Conservation (phyloP, 2,888 invertebrate genomes). For the Epinotia demarniana region DNA sequence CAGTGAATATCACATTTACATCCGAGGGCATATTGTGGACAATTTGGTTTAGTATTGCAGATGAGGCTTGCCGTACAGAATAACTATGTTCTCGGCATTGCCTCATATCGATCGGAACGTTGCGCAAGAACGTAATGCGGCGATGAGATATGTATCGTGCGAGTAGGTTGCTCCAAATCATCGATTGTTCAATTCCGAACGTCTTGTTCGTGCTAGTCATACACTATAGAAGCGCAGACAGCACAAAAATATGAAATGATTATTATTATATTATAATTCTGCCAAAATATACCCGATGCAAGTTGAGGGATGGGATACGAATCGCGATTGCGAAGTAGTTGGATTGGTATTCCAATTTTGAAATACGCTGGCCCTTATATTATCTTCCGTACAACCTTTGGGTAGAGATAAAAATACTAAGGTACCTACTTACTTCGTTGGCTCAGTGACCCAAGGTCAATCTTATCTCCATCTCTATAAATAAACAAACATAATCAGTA, state of each 20-base stretch:
- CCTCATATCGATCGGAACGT: conserved; percentile 30
- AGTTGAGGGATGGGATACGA: background rate
- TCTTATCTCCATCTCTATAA: too few relatives aligned
- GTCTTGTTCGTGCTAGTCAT: conserved; percentile 7
- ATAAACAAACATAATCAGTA: too few relatives aligned
- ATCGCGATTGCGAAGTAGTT: background rate
- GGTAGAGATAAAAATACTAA: too few relatives aligned
- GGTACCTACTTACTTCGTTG: too few relatives aligned
- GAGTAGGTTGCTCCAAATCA: conserved; percentile 46
- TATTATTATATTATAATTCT: background rate
- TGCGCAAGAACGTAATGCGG: conserved; percentile 41
- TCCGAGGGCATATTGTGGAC: background rate
- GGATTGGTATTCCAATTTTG: background rate
- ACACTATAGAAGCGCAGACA: background rate
- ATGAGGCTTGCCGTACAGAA: conserved; percentile 9
- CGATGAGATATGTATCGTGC: conserved; percentile 46
- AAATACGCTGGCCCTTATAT: background rate
- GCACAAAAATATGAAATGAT: background rate
- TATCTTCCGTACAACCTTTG: background rate
- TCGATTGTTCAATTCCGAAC: conserved; percentile 47
- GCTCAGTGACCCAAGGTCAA: too few relatives aligned
- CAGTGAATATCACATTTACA: background rate
- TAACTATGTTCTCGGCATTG: conserved; percentile 21
- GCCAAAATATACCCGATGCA: background rate
- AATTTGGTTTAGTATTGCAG: background rate